A percentile compares a stretch with the other conserved stretches of the same genome.
phyloP scores from a whole-genome alignment of 2,888 invertebrate species.

The Megalurothrips usitatus region DNA sequence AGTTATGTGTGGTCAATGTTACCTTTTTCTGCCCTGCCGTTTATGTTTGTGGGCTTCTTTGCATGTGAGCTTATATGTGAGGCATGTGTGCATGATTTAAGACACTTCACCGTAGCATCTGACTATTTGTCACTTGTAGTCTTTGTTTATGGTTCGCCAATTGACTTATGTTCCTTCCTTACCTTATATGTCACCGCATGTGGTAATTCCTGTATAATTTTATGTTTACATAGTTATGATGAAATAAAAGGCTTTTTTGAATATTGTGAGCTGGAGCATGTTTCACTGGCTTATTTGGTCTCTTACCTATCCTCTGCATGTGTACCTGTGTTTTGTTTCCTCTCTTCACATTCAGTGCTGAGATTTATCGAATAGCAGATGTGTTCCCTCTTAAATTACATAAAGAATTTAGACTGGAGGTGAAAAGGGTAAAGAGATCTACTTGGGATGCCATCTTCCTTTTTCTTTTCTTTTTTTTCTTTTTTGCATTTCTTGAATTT shows the following conservation, averaged over 20 bases:
- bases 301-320: background rate
- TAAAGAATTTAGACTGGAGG: too few species aligned
- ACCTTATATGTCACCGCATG: background rate
- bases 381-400: too few species aligned
- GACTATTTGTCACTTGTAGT: background rate
- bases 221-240: background rate
- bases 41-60: constrained; percentile 6
- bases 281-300: background rate
- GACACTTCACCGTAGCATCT: background rate
- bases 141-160: background rate
- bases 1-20: background rate
- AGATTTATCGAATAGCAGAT: too few species aligned
- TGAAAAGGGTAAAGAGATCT: too few species aligned
- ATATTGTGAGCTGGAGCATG: constrained; percentile 1
- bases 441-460: too few species aligned
- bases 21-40: background rate
- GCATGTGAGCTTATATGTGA: constrained; percentile 18
- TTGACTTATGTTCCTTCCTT: background rate
- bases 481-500: too few species aligned
- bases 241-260: constrained; percentile 4
- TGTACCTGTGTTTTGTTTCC: too few species aligned
- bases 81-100: constrained; percentile 6
- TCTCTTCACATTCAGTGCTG: too few species aligned
- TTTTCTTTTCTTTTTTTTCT: too few species aligned
- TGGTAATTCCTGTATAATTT: background rate